Base-by-base conservation (phyloP, 2,797 vertebrate genomes). In the Aphelocoma californica region DNA sequence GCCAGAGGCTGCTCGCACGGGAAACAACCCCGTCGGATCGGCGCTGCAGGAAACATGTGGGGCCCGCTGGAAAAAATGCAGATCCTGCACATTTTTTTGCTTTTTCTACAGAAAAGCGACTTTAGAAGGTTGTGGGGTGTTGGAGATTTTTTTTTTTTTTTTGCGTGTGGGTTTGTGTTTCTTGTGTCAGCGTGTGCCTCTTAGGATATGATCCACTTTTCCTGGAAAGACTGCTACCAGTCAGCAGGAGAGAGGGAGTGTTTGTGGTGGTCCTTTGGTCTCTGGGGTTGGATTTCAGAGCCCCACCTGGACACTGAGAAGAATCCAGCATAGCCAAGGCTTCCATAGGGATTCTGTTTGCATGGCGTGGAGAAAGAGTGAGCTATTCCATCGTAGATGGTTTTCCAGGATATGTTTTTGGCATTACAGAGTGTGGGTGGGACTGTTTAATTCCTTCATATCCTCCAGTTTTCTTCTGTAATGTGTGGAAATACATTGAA, bases 71-170 rank as follows among this genome's bases (percentile, higher is more conserved):
- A 92, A 88, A 96, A 97, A 95, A 36, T 96, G 96, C 92, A 26
- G 93, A 95, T 51, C 83, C 61, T 73, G 96, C 96, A 96, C 85
- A 66, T 96, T 96, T 95, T 89, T 89, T 72, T 93, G 85, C 92
- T 32, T 86, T 95, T 96, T 89, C 64, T 79, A 61, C 92, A 84
- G 61, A 95, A 95, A 95, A 94, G 67, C 82, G 53, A 36, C 60
- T 91, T 70, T 28, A 86, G 83, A 78, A 67, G 23, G 18, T 50
- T 66, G 34, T 50, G 53, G 58, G 29, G 15, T 72, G 15, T 69
- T 70, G 50, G 23, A 6, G 14, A 28, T 42, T 10, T 66, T 42
- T 8, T 54, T 54, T 54, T 54, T 40, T 40, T 42, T 8, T 54
- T 14, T 29, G 12, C 5, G 18, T 54, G 0, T 23, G 32, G 29